Evolutionary conservation across 2,113 vertebrate species (phyloP).

Genomic region (Ammospiza caudacuta): DNA sequence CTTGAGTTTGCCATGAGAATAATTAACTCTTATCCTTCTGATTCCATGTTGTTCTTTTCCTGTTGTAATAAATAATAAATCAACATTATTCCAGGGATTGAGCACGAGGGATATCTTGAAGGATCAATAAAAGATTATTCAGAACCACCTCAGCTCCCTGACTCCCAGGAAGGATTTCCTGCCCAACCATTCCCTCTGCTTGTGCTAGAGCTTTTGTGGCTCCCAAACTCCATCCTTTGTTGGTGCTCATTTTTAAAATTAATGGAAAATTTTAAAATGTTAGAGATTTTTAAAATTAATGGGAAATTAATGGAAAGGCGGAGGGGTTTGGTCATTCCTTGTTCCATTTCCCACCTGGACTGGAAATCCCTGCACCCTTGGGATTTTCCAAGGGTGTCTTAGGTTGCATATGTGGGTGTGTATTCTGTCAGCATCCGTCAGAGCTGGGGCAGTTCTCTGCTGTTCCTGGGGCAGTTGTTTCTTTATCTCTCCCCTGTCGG

Average conservation of each 20-base stretch:
- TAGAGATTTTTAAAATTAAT: no score
- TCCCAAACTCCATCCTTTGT: background rate
- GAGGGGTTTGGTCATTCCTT: background rate
- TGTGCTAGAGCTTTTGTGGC: background rate
- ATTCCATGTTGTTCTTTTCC: background rate
- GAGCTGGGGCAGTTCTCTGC: no score
- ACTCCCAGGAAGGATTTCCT: background rate
- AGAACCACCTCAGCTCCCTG: background rate
- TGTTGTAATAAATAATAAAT: background rate
- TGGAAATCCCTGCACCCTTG: fast-evolving
- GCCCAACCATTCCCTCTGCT: background rate
- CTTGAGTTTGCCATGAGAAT: background rate
- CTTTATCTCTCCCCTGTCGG: no score
- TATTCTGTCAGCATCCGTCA: no score
- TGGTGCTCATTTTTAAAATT: background rate
- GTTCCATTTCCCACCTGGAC: fast-evolving
- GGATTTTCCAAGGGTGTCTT: background rate
- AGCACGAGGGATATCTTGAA: background rate
- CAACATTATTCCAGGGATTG: background rate
- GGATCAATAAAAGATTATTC: background rate
- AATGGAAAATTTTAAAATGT: background rate
- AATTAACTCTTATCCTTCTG: background rate
- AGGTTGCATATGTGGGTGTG: no score
- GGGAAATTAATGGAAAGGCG: background rate
- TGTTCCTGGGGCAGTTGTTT: no score